Evolutionary conservation across 1,140 invertebrate genomes (phyloP).

Genomic region (Ladona fulva): DNA sequence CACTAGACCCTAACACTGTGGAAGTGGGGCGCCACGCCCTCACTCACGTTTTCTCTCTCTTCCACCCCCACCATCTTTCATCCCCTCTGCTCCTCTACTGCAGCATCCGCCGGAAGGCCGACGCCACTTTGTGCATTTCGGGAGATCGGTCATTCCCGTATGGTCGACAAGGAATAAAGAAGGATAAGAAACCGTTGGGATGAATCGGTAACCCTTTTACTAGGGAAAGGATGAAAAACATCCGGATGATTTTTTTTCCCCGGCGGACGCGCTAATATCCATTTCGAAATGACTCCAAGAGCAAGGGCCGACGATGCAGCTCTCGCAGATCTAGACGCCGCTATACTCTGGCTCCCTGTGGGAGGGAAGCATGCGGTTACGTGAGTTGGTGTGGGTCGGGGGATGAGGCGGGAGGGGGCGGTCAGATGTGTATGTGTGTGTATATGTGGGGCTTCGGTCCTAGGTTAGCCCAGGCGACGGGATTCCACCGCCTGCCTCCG

Average conservation of each 20-base stretch:
- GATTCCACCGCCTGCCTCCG: not conserved
- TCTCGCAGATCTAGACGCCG: not conserved
- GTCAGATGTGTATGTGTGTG: not conserved
- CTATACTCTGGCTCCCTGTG: not conserved
- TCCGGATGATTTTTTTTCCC: too few species aligned
- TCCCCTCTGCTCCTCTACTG: not conserved
- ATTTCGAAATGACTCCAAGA: not conserved
- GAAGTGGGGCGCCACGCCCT: not conserved
- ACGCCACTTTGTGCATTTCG: not conserved
- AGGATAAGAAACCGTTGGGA: too few species aligned
- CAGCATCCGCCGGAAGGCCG: not conserved
- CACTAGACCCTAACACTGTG: not conserved
- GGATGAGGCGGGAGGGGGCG: not conserved
- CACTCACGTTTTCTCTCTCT: not conserved
- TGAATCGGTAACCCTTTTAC: too few species aligned
- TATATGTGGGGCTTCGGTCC: not conserved
- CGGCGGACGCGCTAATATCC: too few species aligned
- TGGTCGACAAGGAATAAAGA: too few species aligned
- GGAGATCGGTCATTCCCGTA: too few species aligned
- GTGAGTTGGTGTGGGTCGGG: not conserved
- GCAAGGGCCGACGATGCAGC: not conserved
- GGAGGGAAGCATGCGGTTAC: not conserved
- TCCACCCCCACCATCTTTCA: not conserved
- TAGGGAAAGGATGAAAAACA: too few species aligned
- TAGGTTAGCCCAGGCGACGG: not conserved